Percentiles rank a stretch among this genome's conserved stretches.
Evolutionary conservation across 2,888 invertebrate species (phyloP).

Genomic region (Halictus quadricinctus): DNA sequence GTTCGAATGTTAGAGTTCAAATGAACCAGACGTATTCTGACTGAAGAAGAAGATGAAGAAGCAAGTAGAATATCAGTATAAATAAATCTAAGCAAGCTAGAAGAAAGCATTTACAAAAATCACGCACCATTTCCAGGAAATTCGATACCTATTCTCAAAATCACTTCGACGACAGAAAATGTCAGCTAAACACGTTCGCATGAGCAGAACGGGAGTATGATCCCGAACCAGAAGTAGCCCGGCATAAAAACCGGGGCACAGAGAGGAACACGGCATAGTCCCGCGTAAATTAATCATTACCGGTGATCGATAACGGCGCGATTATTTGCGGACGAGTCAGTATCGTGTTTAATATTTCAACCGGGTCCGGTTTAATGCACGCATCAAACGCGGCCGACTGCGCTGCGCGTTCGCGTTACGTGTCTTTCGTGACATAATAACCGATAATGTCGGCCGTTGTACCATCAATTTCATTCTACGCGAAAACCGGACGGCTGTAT

Average conservation of each 20-base stretch:
- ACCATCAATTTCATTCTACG: slow-evolving; percentile 55
- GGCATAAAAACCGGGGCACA: neutral
- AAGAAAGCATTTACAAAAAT: too few relatives aligned
- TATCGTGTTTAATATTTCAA: slow-evolving; percentile 55
- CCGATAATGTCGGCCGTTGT: slow-evolving; percentile 52
- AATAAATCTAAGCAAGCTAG: too few relatives aligned
- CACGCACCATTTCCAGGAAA: too few relatives aligned
- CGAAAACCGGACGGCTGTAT: slow-evolving; percentile 44
- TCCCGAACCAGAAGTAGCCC: neutral
- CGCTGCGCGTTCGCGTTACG: slow-evolving; percentile 31
- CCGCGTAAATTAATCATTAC: slow-evolving; percentile 35
- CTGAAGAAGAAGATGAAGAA: neutral
- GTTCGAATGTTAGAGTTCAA: too few relatives aligned
- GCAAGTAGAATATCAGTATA: too few relatives aligned
- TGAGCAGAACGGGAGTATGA: neutral
- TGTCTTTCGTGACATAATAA: slow-evolving; percentile 58
- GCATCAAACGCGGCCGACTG: slow-evolving; percentile 30
- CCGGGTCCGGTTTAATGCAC: slow-evolving; percentile 22
- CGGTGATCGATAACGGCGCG: slow-evolving; percentile 22
- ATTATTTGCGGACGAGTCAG: slow-evolving; percentile 41
- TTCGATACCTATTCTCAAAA: neutral
- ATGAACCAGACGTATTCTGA: too few relatives aligned
- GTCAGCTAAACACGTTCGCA: neutral
- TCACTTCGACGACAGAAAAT: neutral
- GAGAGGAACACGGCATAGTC: neutral